Conservation (phyloP, 1,140 invertebrate species). For the Lepidurus couesii region DNA sequence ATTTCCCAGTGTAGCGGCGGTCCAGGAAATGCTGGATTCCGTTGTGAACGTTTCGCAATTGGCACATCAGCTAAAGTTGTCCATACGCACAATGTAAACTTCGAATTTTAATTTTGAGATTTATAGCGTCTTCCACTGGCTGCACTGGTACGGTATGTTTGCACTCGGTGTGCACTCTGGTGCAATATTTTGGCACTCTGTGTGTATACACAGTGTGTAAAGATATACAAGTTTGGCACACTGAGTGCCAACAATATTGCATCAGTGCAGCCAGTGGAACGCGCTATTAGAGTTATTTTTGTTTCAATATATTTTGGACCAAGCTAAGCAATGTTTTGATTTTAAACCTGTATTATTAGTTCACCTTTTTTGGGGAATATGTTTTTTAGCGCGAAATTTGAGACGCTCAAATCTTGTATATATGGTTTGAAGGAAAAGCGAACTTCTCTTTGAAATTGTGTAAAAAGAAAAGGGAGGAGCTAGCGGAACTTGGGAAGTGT, state of each 20-base stretch:
- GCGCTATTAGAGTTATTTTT: too few species aligned
- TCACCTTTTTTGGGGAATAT: neutral
- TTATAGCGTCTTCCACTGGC: too few species aligned
- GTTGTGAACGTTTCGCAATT: slow-evolving; percentile 74
- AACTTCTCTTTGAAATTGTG: neutral
- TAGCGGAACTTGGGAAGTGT: neutral
- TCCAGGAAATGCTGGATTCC: slow-evolving; percentile 89
- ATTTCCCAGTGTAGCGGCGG: slow-evolving; percentile 80
- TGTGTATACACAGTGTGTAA: too few species aligned
- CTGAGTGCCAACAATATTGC: too few species aligned
- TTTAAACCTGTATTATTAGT: neutral
- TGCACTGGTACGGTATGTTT: too few species aligned
- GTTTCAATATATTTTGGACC: neutral
- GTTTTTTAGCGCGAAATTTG: neutral
- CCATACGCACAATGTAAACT: slow-evolving; percentile 44
- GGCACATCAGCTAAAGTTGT: slow-evolving; percentile 65
- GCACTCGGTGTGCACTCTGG: too few species aligned
- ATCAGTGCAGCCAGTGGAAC: too few species aligned
- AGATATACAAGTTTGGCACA: too few species aligned
- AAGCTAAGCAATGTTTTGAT: neutral
- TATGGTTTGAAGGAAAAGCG: neutral
- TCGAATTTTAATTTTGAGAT: neutral
- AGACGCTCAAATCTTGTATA: neutral
- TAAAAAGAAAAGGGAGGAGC: neutral
- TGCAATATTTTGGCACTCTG: too few species aligned